Percentiles rank a stretch among this genome's conserved stretches.
phyloP scores from a whole-genome alignment of 2,113 vertebrate species.

The Sander vitreus region DNA sequence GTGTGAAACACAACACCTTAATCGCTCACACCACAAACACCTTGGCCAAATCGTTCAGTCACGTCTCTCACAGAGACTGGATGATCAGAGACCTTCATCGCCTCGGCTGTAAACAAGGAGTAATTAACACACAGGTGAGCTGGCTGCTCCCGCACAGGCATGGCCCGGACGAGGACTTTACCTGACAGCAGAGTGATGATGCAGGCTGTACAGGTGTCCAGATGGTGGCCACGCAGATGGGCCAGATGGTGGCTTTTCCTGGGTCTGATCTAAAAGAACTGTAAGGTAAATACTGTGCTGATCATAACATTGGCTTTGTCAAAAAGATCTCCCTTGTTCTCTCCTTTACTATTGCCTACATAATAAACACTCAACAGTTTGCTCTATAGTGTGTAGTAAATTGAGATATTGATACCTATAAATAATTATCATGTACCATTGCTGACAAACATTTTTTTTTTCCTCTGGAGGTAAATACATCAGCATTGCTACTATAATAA shows the following conservation, averaged over 20 bases:
- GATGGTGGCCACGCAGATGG: conserved; percentile 32
- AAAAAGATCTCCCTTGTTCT: not conserved
- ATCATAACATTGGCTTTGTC: not conserved
- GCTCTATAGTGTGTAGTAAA: not conserved
- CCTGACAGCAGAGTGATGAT: conserved; percentile 42
- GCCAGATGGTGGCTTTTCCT: conserved; percentile 28
- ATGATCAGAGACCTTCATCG: conserved; percentile 43
- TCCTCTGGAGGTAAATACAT: not conserved
- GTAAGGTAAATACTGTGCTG: not conserved
- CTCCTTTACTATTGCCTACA: not conserved
- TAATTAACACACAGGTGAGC: conserved; percentile 54
- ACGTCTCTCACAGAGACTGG: conserved; percentile 25
- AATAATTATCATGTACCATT: not conserved
- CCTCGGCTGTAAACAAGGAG: conserved; percentile 47
- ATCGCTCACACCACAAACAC: not conserved
- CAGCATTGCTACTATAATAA: too few relatives aligned
- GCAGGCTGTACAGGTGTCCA: conserved; percentile 17
- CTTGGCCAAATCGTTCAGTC: conserved; percentile 28
- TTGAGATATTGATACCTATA: not conserved
- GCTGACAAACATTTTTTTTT: not conserved
- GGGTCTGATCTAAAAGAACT: conserved; percentile 8
- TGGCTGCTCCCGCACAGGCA: conserved; percentile 7
- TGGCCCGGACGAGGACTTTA: conserved; percentile 19
- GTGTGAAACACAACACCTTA: conserved; percentile 14
- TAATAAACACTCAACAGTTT: not conserved